Percentiles rank a stretch among this genome's conserved stretches.
These are phyloP conservation scores for Formica exsecta DNA, from an alignment of 1,140 invertebrate genomes.

Conservation along the genomic window DNA sequence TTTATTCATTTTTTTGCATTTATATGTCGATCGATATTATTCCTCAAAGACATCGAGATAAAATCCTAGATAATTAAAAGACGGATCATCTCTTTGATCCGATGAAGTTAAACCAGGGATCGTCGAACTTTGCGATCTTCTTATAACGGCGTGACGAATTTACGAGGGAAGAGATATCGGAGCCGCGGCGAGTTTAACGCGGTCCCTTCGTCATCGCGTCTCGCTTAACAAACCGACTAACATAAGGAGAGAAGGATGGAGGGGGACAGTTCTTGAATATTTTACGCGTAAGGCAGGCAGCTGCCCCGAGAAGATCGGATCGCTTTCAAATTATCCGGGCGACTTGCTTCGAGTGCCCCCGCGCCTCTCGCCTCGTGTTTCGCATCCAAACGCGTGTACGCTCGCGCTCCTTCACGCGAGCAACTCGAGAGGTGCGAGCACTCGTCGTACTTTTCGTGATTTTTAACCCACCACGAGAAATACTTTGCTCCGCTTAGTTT, in stretches of 20 bases:
- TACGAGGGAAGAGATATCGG: constrained; percentile 31
- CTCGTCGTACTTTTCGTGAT: constrained; percentile 65
- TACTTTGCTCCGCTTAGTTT: constrained; percentile 16
- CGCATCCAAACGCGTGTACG: constrained; percentile 59
- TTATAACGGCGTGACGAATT: background rate
- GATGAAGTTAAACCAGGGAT: background rate
- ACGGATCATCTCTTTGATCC: background rate
- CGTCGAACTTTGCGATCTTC: background rate
- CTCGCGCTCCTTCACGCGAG: constrained; percentile 42
- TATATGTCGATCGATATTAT: background rate
- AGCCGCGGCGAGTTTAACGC: constrained; percentile 47
- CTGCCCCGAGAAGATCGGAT: constrained; percentile 84
- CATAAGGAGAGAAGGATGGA: constrained; percentile 46
- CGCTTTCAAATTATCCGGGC: constrained; percentile 86
- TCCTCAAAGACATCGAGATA: background rate
- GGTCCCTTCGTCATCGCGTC: constrained; percentile 62
- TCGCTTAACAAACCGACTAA: constrained; percentile 75
- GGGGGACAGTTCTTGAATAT: constrained; percentile 84
- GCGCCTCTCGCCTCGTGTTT: constrained; percentile 60
- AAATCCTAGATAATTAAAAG: background rate
- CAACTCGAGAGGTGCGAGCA: background rate
- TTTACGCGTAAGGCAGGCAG: constrained; percentile 86
- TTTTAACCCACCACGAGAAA: constrained; percentile 57
- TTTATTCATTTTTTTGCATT: background rate
- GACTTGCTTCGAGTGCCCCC: constrained; percentile 83